phyloP scores from a whole-genome alignment of 1,140 invertebrate species.

The Euglossa dilemma region DNA sequence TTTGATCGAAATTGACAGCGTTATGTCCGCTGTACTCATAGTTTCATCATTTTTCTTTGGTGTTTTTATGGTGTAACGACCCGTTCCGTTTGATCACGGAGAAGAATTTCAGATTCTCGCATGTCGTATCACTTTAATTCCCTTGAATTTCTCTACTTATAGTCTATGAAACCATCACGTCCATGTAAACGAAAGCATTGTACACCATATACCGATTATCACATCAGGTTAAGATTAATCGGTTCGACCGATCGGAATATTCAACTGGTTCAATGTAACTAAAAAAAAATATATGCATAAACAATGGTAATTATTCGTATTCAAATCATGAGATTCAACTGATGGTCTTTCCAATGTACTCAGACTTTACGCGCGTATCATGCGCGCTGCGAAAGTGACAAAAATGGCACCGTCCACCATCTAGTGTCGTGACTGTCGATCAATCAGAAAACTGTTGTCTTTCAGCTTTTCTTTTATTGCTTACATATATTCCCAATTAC shows the following conservation, averaged over 20 bases:
- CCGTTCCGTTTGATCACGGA: conserved; percentile 4
- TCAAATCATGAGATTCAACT: not conserved
- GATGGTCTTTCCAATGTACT: not conserved
- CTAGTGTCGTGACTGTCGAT: conserved; percentile 28
- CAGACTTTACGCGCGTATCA: conserved; percentile 33
- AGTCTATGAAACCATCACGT: conserved; percentile 11
- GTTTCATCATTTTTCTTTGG: conserved; percentile 52
- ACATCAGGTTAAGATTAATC: conserved; percentile 18
- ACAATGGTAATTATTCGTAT: not conserved
- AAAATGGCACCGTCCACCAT: conserved; percentile 56
- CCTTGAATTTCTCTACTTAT: not conserved
- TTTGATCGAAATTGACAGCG: conserved; percentile 82
- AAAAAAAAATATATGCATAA: not conserved
- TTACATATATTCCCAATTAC: not conserved
- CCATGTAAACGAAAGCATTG: conserved; percentile 15
- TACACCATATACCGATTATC: not conserved
- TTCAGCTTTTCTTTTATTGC: not conserved
- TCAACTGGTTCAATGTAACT: not conserved
- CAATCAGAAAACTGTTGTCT: conserved; percentile 19
- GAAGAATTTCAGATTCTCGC: not conserved
- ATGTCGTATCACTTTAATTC: conserved; percentile 3
- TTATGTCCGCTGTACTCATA: conserved; percentile 71
- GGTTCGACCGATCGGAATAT: not conserved
- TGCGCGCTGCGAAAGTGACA: conserved; percentile 28
- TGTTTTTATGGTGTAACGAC: conserved; percentile 32